phyloP scores from a whole-genome alignment of 2,888 invertebrate genomes.

The Leptinotarsa rubiginosa region DNA sequence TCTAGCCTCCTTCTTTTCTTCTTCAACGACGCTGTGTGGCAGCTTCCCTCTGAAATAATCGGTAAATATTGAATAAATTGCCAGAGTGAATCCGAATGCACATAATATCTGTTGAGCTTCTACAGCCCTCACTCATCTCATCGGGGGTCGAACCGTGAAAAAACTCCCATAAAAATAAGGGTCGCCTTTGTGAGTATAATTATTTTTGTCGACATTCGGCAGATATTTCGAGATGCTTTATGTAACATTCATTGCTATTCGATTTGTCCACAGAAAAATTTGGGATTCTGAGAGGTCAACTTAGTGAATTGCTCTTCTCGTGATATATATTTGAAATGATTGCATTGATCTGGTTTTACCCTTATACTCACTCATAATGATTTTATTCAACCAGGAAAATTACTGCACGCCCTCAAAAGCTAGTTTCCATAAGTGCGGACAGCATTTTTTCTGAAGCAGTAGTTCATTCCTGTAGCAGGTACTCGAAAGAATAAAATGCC shows the following conservation, averaged over 20 bases:
- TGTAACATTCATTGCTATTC: slow-evolving; percentile 47
- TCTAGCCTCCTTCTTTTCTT: neutral
- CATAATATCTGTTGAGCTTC: slow-evolving; percentile 24
- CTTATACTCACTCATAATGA: too few relatives aligned
- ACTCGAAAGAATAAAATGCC: too few relatives aligned
- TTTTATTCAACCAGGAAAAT: too few relatives aligned
- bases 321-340: too few relatives aligned
- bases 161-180: slow-evolving; percentile 28
- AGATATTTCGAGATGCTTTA: slow-evolving; percentile 49
- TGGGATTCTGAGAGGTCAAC: slow-evolving; percentile 44
- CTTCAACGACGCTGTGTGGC: neutral
- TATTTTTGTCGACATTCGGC: slow-evolving; percentile 47
- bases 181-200: slow-evolving; percentile 42
- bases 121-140: neutral
- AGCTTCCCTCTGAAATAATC: neutral
- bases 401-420: too few relatives aligned
- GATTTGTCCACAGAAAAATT: slow-evolving; percentile 42
- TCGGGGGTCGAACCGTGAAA: neutral
- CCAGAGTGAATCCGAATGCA: slow-evolving; percentile 14
- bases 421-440: too few relatives aligned
- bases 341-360: too few relatives aligned
- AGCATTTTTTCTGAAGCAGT: too few relatives aligned
- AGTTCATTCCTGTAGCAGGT: too few relatives aligned
- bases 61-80: slow-evolving; percentile 10
- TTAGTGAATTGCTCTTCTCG: too few relatives aligned